These are phyloP conservation scores for Stenotaenia linearis DNA, from an alignment of 2,888 invertebrate genomes.

Conservation along the genomic window DNA sequence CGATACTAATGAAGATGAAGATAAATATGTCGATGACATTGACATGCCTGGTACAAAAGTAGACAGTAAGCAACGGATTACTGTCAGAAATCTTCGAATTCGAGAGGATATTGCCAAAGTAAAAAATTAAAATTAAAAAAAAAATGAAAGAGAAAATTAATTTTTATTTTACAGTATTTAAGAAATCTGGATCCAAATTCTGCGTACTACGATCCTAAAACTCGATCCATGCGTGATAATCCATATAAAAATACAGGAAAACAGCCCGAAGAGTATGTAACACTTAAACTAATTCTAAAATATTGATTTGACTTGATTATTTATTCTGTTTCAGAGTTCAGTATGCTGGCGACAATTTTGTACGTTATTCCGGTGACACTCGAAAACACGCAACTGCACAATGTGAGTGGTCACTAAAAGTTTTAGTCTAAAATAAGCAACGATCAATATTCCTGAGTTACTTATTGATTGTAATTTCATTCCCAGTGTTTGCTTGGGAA, in stretches of 20 bases:
- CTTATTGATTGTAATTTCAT: too few species aligned
- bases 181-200: slow-evolving; percentile 94
- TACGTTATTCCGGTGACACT: slow-evolving; percentile 90
- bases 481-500: slow-evolving; percentile 96
- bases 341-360: slow-evolving; percentile 95
- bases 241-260: slow-evolving; percentile 61
- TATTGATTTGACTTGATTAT: too few species aligned
- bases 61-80: slow-evolving; percentile 97
- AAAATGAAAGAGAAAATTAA: neutral
- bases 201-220: slow-evolving; percentile 98
- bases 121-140: slow-evolving; percentile 5
- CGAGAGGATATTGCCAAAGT: slow-evolving; percentile 95
- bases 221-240: slow-evolving; percentile 96
- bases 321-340: slow-evolving; percentile 59
- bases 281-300: too few species aligned
- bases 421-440: too few species aligned
- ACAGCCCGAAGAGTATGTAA: slow-evolving; percentile 41
- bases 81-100: slow-evolving; percentile 94
- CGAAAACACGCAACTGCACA: slow-evolving; percentile 83
- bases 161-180: slow-evolving; percentile 59
- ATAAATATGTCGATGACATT: slow-evolving; percentile 56
- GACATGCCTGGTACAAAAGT: slow-evolving; percentile 98
- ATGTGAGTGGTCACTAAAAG: too few species aligned
- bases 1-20: slow-evolving; percentile 60
- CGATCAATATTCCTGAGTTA: too few species aligned